These are phyloP conservation scores for Limnephilus auricula DNA, from an alignment of 2,888 invertebrate species.

Conservation along the genomic window DNA sequence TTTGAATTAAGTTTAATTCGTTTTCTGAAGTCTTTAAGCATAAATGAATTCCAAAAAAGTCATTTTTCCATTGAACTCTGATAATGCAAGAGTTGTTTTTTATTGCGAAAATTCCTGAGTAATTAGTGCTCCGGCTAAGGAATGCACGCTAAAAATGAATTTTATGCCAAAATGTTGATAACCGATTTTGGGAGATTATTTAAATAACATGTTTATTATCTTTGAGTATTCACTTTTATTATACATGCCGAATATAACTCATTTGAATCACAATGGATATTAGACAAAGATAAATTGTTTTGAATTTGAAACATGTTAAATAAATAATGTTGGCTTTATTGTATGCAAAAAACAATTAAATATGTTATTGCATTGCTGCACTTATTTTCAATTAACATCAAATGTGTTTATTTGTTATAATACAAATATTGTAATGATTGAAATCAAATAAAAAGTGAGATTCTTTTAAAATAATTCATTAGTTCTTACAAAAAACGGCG, in stretches of 20 bases:
- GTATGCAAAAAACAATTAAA: not conserved
- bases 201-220: not conserved
- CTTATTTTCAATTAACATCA: not conserved
- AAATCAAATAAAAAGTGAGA: not conserved
- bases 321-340: not conserved
- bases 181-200: not conserved
- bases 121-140: not conserved
- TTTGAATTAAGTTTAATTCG: not conserved
- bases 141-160: conserved; percentile 7
- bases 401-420: not conserved
- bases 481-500: too few relatives aligned
- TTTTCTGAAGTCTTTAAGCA: not conserved
- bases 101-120: not conserved
- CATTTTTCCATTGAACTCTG: not conserved
- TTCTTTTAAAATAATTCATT: too few relatives aligned
- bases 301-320: not conserved
- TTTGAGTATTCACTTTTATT: not conserved
- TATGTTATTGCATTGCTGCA: not conserved
- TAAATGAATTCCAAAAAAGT: not conserved
- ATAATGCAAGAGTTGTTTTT: not conserved
- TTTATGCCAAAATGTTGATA: not conserved
- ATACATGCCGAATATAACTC: not conserved
- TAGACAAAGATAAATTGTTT: not conserved
- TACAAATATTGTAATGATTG: not conserved
- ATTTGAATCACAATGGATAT: not conserved